A percentile compares a stretch with the other conserved stretches of the same genome.
Conservation (phyloP, 2,888 invertebrate genomes). For the Tolmerus cingulatus region DNA sequence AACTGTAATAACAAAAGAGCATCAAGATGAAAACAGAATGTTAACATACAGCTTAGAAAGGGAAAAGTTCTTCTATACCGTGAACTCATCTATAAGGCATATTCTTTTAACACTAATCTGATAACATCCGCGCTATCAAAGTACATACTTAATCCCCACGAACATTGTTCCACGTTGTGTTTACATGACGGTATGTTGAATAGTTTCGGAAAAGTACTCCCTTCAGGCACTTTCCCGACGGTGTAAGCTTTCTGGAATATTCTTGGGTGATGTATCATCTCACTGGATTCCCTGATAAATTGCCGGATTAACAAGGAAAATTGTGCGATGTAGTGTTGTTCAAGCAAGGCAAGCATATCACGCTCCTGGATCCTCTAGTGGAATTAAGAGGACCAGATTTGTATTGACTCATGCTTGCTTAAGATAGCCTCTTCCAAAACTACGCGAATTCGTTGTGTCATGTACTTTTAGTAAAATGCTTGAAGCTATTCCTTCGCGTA, state of each 20-base stretch:
- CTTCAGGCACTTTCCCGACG: not conserved
- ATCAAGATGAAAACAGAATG: not conserved
- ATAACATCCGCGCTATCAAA: constrained; percentile 22
- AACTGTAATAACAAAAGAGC: not conserved
- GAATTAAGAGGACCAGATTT: no score
- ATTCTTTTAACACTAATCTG: constrained; percentile 32
- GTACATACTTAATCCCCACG: not conserved
- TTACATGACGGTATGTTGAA: constrained; percentile 21
- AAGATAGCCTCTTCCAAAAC: no score
- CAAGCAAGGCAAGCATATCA: not conserved
- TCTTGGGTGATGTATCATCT: constrained; percentile 27
- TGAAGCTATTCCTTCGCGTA: no score
- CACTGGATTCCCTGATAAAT: constrained; percentile 17
- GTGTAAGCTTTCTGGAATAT: constrained; percentile 26
- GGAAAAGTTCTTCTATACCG: not conserved
- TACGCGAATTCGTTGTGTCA: no score
- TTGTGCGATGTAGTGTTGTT: not conserved
- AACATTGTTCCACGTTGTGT: constrained; percentile 29
- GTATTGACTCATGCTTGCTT: no score
- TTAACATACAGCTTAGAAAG: not conserved
- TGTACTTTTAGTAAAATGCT: no score
- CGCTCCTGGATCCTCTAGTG: not conserved
- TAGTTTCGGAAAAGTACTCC: constrained; percentile 31
- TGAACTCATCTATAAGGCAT: constrained; percentile 6
- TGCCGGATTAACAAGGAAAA: constrained; percentile 22